These are phyloP conservation scores for Artibeus lituratus DNA, from an alignment of 2,797 vertebrate genomes.

Conservation along the genomic window DNA sequence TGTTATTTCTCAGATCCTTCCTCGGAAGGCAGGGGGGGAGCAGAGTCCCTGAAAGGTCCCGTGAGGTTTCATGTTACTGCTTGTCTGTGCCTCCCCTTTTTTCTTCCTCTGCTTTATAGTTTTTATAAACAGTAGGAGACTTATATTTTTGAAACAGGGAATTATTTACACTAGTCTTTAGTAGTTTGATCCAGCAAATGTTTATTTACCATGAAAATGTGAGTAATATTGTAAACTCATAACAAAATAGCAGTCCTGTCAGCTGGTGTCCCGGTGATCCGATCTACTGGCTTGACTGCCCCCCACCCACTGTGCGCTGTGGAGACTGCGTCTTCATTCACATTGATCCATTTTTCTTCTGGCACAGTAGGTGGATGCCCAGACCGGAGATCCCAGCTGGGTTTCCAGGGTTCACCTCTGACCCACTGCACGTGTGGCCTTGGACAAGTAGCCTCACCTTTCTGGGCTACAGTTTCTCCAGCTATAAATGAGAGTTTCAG, in stretches of 20 bases:
- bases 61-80: not conserved
- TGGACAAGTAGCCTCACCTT: not conserved
- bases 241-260: not conserved
- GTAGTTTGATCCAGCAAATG: slow-evolving; percentile 49
- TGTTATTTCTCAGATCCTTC: slow-evolving; percentile 53
- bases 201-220: slow-evolving; percentile 43
- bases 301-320: not conserved
- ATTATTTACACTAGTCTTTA: slow-evolving; percentile 62
- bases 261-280: not conserved
- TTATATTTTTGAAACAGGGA: slow-evolving; percentile 36
- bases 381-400: not conserved
- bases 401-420: not conserved
- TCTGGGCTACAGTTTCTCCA: not conserved
- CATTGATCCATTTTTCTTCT: not conserved
- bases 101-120: slow-evolving; percentile 31
- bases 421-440: not conserved
- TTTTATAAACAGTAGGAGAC: slow-evolving; percentile 53
- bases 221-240: slow-evolving; percentile 1
- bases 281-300: not conserved
- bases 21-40: not conserved
- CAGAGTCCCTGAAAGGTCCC: not conserved
- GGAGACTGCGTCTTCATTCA: not conserved
- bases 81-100: not conserved
- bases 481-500: not conserved
- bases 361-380: not conserved